Conservation (phyloP, 2,888 invertebrate species). For the Microctonus aethiopoides region DNA sequence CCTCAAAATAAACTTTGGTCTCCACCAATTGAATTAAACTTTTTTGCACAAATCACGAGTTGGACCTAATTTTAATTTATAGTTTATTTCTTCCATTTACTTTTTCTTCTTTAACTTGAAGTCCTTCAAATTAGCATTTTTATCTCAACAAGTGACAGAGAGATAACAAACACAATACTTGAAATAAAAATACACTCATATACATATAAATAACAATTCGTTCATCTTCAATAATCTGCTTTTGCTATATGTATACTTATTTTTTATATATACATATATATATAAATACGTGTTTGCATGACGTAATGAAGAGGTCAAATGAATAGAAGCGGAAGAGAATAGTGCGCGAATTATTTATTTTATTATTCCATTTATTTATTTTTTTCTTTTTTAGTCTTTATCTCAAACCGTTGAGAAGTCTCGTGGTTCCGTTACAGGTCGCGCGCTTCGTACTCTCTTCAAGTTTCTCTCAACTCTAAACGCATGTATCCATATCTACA, state of each 20-base stretch:
- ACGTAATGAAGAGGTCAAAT: conserved; percentile 20
- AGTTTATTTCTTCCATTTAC: not conserved
- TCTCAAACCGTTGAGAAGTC: conserved; percentile 11
- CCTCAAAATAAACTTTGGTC: not conserved
- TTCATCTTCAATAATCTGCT: not conserved
- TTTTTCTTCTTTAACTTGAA: not conserved
- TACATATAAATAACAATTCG: not conserved
- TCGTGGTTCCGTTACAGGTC: conserved; percentile 30
- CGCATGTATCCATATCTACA: not conserved
- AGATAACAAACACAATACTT: not conserved
- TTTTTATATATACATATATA: not conserved
- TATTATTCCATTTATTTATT: not conserved
- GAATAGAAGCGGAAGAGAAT: conserved; percentile 17
- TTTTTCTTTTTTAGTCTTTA: conserved; percentile 4
- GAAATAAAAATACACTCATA: not conserved
- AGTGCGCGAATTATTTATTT: conserved; percentile 11
- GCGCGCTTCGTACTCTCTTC: conserved; percentile 8
- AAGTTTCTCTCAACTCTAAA: conserved; percentile 12
- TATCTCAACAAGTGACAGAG: not conserved
- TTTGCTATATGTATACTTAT: too few species aligned
- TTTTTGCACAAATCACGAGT: not conserved
- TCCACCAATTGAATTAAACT: not conserved
- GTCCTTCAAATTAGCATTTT: not conserved
- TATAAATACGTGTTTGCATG: not conserved
- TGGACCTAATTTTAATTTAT: not conserved